Evolutionary conservation across 1,140 invertebrate species (phyloP), one percentile per base, ranked within the genome.

Genomic region (Radopholus similis): DNA sequence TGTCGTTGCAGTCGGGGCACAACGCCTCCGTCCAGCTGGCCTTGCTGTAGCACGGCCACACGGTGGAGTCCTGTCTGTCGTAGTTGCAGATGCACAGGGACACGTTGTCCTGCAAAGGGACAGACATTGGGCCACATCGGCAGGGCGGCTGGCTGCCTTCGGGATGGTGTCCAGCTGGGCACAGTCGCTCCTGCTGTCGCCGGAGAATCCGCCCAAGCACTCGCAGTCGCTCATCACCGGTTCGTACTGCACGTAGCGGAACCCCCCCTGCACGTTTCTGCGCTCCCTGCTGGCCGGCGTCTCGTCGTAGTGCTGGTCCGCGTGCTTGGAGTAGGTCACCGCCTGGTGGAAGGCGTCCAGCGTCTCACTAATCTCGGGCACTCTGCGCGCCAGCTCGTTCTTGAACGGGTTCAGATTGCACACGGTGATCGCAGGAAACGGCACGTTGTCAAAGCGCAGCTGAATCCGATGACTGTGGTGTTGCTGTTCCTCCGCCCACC

Each of bases 331-430:
- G 57, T 68, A 81, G 18, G 66, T 77, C 5, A 81, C 78, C 1
- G 78, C 78, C 68, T 80, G 78, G 56, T 80, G 79, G 55, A 74
- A 80, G 1, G 78, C 77, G 26, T 80, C 76, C 23, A 80, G 67
- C 64, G 76, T 64, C 38, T 58, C 78, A 23, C 42, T 58, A 59
- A 80, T 80, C 66, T 80, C 77, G 2, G 77, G 77, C 42, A 80
- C 80, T n/a, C 51, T 72, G 42, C 73, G 66, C 32, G 80, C 79
- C 40, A 77, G 44, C 59, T 81, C 72, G 15, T 71, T 58, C 60
- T 80, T 80, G 38, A 82, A 80, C 21, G 79, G 79, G 69, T 80
- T 80, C 35, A 73, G 54, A 62, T 60, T 80, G 55, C 78, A 82
- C 28, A 80, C 62, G 32, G 78, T 80, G 26, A 80, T 67, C 9